Conservation (phyloP, 2,888 invertebrate species). For the Ellobium chinense region DNA sequence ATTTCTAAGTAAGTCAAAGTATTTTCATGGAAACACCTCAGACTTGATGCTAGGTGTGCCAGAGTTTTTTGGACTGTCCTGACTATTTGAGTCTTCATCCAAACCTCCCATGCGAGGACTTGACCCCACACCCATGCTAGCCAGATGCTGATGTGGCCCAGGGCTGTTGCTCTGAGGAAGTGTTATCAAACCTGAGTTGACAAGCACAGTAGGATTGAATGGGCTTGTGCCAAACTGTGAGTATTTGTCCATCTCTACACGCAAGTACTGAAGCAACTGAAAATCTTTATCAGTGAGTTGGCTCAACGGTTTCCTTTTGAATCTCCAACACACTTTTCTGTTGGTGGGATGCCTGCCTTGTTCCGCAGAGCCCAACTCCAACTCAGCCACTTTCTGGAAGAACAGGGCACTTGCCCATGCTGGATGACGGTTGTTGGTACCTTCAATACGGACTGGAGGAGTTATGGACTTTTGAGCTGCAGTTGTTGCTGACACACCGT, state of each 20-base stretch:
- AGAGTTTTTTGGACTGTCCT: constrained; percentile 23
- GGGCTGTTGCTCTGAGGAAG: constrained; percentile 10
- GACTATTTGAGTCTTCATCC: constrained; percentile 43
- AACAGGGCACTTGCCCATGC: constrained; percentile 59
- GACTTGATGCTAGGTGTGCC: constrained; percentile 20
- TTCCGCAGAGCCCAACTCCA: constrained; percentile 54
- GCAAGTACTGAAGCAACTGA: constrained; percentile 52
- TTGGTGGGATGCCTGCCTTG: constrained; percentile 57
- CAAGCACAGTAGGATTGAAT: constrained; percentile 41
- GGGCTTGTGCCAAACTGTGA: constrained; percentile 44
- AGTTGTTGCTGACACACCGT: constrained; percentile 58
- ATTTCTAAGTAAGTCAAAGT: too few species aligned
- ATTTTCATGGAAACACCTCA: too few species aligned
- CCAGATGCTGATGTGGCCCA: constrained; percentile 1
- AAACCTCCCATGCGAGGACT: constrained; percentile 13
- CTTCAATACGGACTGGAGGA: constrained; percentile 56
- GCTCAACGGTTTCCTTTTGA: constrained; percentile 51
- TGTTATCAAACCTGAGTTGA: constrained; percentile 37
- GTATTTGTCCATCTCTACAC: constrained; percentile 56
- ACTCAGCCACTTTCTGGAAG: constrained; percentile 58
- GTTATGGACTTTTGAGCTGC: constrained; percentile 64
- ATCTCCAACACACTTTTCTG: constrained; percentile 57
- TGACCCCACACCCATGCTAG: background rate
- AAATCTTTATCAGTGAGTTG: constrained; percentile 51
- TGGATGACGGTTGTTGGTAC: constrained; percentile 57